Conservation (phyloP, 2,888 invertebrate genomes). For the Ephialtes manifestator region DNA sequence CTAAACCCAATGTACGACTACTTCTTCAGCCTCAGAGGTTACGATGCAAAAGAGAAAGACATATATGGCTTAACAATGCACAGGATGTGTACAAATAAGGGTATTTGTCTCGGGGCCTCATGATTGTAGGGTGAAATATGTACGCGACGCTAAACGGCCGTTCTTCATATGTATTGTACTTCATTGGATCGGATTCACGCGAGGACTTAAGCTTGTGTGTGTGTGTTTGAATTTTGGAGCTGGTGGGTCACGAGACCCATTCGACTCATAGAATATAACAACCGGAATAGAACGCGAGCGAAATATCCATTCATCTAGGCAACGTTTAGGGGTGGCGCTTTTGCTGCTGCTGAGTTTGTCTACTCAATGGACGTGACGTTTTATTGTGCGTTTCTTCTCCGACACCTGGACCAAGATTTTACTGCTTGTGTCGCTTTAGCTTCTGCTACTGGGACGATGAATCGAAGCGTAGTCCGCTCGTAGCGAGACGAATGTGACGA, state of each 20-base stretch:
- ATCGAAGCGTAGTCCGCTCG: constrained; percentile 26
- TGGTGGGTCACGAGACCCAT: constrained; percentile 51
- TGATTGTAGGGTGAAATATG: constrained; percentile 83
- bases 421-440: not conserved
- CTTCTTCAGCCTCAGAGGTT: constrained; percentile 42
- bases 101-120: constrained; percentile 82
- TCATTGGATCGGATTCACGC: constrained; percentile 3
- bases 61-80: constrained; percentile 80
- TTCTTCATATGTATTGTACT: constrained; percentile 28
- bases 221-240: constrained; percentile 17
- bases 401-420: constrained; percentile 80
- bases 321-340: constrained; percentile 76
- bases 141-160: constrained; percentile 81
- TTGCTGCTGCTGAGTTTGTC: constrained; percentile 55
- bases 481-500: constrained; percentile 53
- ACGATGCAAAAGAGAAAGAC: constrained; percentile 17
- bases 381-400: constrained; percentile 80
- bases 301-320: constrained; percentile 79
- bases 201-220: not conserved
- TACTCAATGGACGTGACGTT: constrained; percentile 79
- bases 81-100: constrained; percentile 86
- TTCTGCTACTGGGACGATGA: constrained; percentile 16
- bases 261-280: constrained; percentile 39
- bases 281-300: constrained; percentile 54
- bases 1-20: constrained; percentile 18